phyloP scores from a whole-genome alignment of 1,140 invertebrate genomes.

The Microplitis mediator region DNA sequence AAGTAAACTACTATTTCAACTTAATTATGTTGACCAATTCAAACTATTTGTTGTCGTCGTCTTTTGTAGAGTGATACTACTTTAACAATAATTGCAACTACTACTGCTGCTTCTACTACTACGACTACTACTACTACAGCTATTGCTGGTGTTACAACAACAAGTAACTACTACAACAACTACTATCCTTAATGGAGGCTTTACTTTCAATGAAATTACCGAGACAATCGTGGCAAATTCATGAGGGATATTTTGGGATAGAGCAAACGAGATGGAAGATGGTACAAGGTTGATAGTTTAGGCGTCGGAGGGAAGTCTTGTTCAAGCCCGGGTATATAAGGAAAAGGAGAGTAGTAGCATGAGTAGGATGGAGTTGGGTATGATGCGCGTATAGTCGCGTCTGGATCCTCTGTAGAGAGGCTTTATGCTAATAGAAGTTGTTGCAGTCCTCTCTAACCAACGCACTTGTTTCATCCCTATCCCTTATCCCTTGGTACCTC shows the following conservation, averaged over 20 bases:
- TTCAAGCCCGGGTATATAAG: neutral
- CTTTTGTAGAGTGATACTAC: neutral
- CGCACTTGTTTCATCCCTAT: conserved; percentile 6
- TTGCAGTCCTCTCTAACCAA: conserved; percentile 35
- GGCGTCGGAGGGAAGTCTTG: conserved; percentile 1
- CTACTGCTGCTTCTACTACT: too few relatives aligned
- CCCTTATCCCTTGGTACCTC: neutral
- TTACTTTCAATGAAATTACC: conserved; percentile 12
- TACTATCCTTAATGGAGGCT: neutral
- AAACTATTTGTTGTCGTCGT: neutral
- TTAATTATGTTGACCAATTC: conserved; percentile 8
- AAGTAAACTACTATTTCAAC: neutral
- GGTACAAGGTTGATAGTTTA: conserved; percentile 55
- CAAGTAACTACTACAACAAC: neutral
- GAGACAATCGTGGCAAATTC: conserved; percentile 7
- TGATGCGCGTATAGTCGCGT: conserved; percentile 43
- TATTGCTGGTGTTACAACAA: neutral
- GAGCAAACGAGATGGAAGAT: conserved; percentile 27
- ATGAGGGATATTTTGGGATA: conserved; percentile 7
- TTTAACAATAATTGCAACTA: neutral
- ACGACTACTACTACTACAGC: too few relatives aligned
- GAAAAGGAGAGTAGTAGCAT: conserved; percentile 11
- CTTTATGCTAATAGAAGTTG: conserved; percentile 56
- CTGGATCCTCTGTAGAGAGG: conserved; percentile 42
- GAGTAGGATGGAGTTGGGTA: conserved; percentile 22